Base-by-base conservation (phyloP, 2,888 invertebrate species). In the Lithophane ornitopus region DNA sequence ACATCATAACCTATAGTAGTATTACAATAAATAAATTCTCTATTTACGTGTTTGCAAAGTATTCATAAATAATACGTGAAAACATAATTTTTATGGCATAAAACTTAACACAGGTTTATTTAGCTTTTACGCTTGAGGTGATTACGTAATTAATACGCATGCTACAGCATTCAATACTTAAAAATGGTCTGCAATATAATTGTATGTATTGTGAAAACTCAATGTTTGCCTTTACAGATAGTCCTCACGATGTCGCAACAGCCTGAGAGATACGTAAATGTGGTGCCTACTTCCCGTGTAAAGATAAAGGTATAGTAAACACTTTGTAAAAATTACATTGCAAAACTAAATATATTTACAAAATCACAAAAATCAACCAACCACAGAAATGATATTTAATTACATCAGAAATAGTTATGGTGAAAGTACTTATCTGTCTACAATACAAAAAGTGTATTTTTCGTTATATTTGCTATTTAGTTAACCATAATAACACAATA, bases 191-290 rank as follows among this genome's bases (percentile, higher is more conserved):
- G 2, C n/a, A 54, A 7, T 22, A 4, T n/a, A 1, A 44, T 16
- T 28, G 22, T 65, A n/a, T 9, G 11, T 19, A 22, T 46, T n/a
- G 12, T 19, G 6, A 54, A 46, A 52, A 39, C 19, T 16, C 8
- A 16, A 41, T 59, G 52, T 77, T 62, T 81, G 9, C n/a, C 0
- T 68, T 74, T 69, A 16, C 76, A 86, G 80, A 62, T 71, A 39
- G 9, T 52, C 9, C 59, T 39, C 6, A 62, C n/a, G 22, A 81
- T 85, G 83, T 49, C 34, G 7, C 22, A 71, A 46, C 66, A 76
- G 4, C 85, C 81, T 16, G 88, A 92, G 26, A 85, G 92, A 77
- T 78, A 82, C 34, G 93, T 94, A 0, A 94, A 94, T 80, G 88
- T 93, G 3, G 70, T 91, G 11, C 92, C 92, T 0, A 82, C 82